These are phyloP conservation scores for Scomberomorus guttatus DNA, from an alignment of 2,797 vertebrate species.

Conservation along the genomic window DNA sequence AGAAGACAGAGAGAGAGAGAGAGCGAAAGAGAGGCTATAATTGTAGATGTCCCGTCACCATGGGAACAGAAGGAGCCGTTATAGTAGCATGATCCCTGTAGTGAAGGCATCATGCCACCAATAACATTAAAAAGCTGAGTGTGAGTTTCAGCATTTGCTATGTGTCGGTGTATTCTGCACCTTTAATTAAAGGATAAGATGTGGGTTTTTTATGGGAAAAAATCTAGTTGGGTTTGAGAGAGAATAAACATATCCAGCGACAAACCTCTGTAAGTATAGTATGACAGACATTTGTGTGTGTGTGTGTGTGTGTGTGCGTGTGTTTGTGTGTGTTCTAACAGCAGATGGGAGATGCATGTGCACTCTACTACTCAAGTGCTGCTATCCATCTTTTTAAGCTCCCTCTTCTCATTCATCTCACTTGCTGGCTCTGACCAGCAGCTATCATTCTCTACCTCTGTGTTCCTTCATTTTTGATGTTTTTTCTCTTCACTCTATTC, in stretches of 20 bases:
- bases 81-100: not conserved
- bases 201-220: too few relatives aligned
- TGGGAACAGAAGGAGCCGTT: constrained; percentile 40
- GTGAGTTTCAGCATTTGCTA: not conserved
- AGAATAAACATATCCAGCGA: not conserved
- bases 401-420: constrained; percentile 8
- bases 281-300: not conserved
- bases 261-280: not conserved
- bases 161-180: not conserved
- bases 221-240: not conserved
- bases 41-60: constrained; percentile 40
- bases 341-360: constrained; percentile 12
- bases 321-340: not conserved
- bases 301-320: not conserved
- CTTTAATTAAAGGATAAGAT: too few relatives aligned
- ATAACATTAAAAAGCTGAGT: not conserved
- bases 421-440: constrained; percentile 14
- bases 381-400: constrained; percentile 24
- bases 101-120: constrained; percentile 16
- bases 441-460: not conserved
- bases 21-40: not conserved
- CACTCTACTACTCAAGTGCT: constrained; percentile 8
- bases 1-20: not conserved
- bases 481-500: not conserved
- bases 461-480: not conserved